Conservation (phyloP, 2,113 vertebrate species). For the Platysteira castanea region DNA sequence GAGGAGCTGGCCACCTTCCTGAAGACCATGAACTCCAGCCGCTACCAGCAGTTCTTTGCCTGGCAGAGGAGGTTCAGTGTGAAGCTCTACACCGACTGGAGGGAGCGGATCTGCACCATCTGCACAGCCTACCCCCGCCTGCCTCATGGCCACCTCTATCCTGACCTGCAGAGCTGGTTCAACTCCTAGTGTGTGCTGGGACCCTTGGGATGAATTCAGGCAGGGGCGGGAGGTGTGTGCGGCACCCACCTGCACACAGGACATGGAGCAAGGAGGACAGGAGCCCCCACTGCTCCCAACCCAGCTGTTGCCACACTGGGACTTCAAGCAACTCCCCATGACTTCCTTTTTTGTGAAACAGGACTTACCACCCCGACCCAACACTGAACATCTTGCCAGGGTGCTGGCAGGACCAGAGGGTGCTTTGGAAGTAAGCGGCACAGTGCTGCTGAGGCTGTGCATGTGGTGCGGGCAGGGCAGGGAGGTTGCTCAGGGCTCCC, state of each 20-base stretch:
- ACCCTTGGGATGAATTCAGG: neutral
- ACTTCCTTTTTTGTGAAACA: neutral
- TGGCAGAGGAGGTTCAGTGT: constrained; percentile 77
- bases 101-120: constrained; percentile 83
- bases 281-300: neutral
- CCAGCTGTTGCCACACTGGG: neutral
- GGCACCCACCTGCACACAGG: neutral
- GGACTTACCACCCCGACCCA: accelerated
- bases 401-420: neutral
- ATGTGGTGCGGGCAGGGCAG: neutral
- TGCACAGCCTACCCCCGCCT: constrained; percentile 71
- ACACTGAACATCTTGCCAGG: neutral
- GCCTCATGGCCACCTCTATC: constrained; percentile 39
- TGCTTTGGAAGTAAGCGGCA: neutral
- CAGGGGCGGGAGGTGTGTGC: accelerated
- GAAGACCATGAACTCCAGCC: constrained; percentile 67
- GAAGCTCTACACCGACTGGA: constrained; percentile 78
- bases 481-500: neutral
- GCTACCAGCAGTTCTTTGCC: constrained; percentile 76
- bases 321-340: neutral
- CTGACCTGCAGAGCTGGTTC: constrained; percentile 76
- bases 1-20: constrained; percentile 78
- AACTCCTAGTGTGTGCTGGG: neutral
- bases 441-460: neutral
- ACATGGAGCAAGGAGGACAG: neutral